Evolutionary conservation across 2,113 vertebrate species (phyloP).

Genomic region (Cettia cetti): DNA sequence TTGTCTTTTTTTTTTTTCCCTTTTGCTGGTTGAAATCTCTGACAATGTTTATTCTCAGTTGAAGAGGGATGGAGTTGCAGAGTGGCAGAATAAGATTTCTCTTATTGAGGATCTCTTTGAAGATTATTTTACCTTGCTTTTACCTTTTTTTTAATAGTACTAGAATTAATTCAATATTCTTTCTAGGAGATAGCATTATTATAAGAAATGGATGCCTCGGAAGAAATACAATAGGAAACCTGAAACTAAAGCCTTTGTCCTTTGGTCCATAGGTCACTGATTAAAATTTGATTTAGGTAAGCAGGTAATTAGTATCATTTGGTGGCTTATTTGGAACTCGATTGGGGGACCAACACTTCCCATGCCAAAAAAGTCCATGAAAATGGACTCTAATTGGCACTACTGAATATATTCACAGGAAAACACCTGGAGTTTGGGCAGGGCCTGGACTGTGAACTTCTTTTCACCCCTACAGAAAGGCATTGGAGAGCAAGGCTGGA

Average conservation of each 20-base stretch:
- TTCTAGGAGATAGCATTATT: constrained; percentile 40
- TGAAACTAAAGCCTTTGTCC: constrained; percentile 55
- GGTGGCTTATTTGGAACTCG: constrained; percentile 49
- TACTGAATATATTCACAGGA: neutral
- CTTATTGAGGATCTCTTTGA: neutral
- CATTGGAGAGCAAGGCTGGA: neutral
- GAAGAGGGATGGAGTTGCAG: neutral
- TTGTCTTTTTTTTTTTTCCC: neutral
- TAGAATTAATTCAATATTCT: neutral
- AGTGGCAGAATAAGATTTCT: neutral
- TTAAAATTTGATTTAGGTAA: constrained; percentile 63
- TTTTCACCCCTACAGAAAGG: neutral
- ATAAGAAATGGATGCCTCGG: constrained; percentile 23
- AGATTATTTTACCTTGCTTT: neutral
- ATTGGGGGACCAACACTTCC: neutral
- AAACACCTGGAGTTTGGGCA: neutral
- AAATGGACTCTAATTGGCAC: neutral
- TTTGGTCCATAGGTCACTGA: constrained; percentile 47
- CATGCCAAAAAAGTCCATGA: neutral
- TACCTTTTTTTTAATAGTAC: neutral
- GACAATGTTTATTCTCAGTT: neutral
- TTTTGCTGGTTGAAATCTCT: neutral
- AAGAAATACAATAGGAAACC: constrained; percentile 53
- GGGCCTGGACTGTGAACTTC: neutral
- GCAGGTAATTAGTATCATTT: constrained; percentile 60